Conservation (phyloP, 2,888 invertebrate genomes). For the Theretra japonica region DNA sequence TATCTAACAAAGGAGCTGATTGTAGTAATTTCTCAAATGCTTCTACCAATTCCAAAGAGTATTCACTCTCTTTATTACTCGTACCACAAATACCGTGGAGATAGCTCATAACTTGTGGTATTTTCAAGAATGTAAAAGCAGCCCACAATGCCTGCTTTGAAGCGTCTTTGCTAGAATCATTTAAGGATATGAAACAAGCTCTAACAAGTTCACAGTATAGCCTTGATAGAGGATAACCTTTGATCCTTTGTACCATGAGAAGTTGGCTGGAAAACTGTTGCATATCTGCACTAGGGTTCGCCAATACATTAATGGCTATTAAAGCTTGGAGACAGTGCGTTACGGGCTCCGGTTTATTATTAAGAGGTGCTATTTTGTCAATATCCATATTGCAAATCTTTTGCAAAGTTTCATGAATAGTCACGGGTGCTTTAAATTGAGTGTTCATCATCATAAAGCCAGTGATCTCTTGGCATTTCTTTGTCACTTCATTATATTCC, state of each 20-base stretch:
- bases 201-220: constrained; percentile 95
- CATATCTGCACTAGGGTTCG: constrained; percentile 94
- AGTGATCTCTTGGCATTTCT: constrained; percentile 91
- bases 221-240: constrained; percentile 91
- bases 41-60: constrained; percentile 90
- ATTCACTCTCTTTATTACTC: constrained; percentile 86
- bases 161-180: constrained; percentile 91
- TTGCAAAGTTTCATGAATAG: constrained; percentile 86
- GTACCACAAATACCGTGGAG: constrained; percentile 86
- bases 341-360: constrained; percentile 86
- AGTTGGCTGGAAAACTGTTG: constrained; percentile 92
- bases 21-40: constrained; percentile 94
- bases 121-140: constrained; percentile 96
- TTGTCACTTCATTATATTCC: constrained; percentile 86
- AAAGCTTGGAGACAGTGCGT: constrained; percentile 92
- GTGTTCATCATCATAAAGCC: constrained; percentile 85
- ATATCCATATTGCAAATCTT: constrained; percentile 86
- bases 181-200: constrained; percentile 94
- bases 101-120: constrained; percentile 91
- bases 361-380: constrained; percentile 84
- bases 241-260: constrained; percentile 92
- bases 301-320: constrained; percentile 92
- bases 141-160: constrained; percentile 96
- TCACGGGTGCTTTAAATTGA: constrained; percentile 81
- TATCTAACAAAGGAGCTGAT: constrained; percentile 93